Conservation (phyloP, 2,113 vertebrate genomes). For the Xenopus borealis region DNA sequence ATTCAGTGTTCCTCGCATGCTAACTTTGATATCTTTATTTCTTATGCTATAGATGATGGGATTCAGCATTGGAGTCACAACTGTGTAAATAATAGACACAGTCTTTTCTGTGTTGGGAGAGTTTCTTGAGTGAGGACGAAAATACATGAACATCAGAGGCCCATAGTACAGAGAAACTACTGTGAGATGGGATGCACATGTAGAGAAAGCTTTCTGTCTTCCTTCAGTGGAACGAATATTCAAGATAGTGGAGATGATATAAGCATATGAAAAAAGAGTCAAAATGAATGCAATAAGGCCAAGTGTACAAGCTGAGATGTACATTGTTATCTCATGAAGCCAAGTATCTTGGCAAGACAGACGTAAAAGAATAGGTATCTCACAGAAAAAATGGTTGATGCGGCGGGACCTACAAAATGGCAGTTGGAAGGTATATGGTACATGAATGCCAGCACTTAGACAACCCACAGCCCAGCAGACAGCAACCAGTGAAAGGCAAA, state of each 20-base stretch:
- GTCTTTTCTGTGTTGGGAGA: background rate
- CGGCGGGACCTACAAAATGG: conserved; percentile 5
- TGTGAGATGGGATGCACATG: conserved; percentile 2
- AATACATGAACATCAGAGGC: conserved; percentile 5
- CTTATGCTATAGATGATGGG: conserved; percentile 17
- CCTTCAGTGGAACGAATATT: background rate
- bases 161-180: background rate
- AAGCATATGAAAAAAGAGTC: background rate
- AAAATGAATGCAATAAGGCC: background rate
- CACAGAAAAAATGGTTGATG: background rate
- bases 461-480: background rate
- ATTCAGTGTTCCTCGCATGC: conserved; percentile 27
- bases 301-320: background rate
- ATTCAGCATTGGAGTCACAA: conserved; percentile 24
- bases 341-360: conserved; percentile 1
- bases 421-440: background rate
- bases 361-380: background rate
- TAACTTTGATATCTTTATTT: conserved; percentile 43
- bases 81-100: conserved; percentile 7
- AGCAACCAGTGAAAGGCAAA: background rate
- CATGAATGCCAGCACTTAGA: background rate
- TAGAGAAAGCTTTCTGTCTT: conserved; percentile 3
- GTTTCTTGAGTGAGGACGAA: background rate
- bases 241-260: background rate
- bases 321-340: background rate